Base-by-base conservation (phyloP, 1,140 invertebrate species). In the Hirudo medicinalis region DNA sequence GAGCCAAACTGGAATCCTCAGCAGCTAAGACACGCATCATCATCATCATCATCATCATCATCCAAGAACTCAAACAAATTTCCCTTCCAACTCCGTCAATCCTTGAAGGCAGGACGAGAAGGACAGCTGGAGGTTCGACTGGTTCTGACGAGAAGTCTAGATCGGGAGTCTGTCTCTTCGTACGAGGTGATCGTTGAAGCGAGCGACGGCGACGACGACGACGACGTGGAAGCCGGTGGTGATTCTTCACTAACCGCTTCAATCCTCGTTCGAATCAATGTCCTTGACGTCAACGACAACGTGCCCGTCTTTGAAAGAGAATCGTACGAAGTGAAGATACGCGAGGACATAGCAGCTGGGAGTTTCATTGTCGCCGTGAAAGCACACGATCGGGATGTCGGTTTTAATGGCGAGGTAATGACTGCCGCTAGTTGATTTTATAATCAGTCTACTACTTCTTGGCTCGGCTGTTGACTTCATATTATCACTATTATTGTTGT, bases 271-370 rank as follows among this genome's bases (percentile, higher is more conserved):
- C 20, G 54, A n/a, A 68, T 74, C 36, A 66, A 67, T 19, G 70
- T 74, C 13, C 32, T 71, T n/a, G 73, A 74, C 68, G 55, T 70
- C 27, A 74, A 74, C 63, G 73, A 74, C 54, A 74, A 74, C 60
- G 54, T 32, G 17, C 73, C 73, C 20, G 27, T 54, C 20, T 74
- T 74, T 43, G 54, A 36, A 20, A 32, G 19, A 22, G 66, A 67
- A 25, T 29, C 40, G 13, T 71, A 74, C 70, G 40, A 72, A 27
- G 70, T 71, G 17, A 54, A 43, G 20, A 63, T 74, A 22, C 17
- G 22, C 6, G 73, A 74, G 73, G 54, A 71, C 49, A 40, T 53
- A 20, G n/a, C 60, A 25, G 19, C 54, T 43, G 49, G 25, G 13
- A 71, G 54, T 4, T 27, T 71, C 29, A 19, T 74, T 27, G 36